Conservation (phyloP, 2,797 vertebrate species). For the Enoplosus armatus region DNA sequence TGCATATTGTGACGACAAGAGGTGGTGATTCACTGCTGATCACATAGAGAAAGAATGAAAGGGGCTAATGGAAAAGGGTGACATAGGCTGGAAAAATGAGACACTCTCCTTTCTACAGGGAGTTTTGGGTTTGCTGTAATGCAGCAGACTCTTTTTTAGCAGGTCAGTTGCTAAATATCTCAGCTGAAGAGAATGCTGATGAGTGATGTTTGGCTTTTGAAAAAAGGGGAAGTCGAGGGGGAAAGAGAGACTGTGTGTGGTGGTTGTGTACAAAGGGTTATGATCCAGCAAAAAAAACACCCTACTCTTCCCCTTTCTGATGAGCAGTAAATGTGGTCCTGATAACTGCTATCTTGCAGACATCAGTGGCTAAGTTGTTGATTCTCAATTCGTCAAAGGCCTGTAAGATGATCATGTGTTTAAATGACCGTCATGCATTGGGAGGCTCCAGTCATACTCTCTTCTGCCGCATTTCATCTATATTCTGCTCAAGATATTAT, state of each 20-base stretch:
- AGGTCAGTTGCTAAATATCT: constrained; percentile 33
- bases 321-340: background rate
- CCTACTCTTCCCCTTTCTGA: constrained; percentile 66
- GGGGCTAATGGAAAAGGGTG: constrained; percentile 60
- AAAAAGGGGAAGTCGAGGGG: constrained; percentile 68
- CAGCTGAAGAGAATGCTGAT: constrained; percentile 62
- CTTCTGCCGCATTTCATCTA: background rate
- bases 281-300: constrained; percentile 39
- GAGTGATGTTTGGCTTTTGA: constrained; percentile 39
- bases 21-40: constrained; percentile 74
- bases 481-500: background rate
- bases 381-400: background rate
- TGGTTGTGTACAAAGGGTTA: constrained; percentile 40
- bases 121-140: constrained; percentile 22
- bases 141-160: constrained; percentile 20
- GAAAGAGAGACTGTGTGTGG: constrained; percentile 12
- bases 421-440: background rate
- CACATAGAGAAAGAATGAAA: constrained; percentile 64
- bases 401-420: background rate
- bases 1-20: constrained; percentile 37
- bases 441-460: background rate
- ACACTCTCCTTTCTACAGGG: constrained; percentile 6
- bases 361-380: background rate
- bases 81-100: constrained; percentile 64
- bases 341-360: background rate